phyloP scores from a whole-genome alignment of 2,797 vertebrate genomes.

The Sorex maritimensis region DNA sequence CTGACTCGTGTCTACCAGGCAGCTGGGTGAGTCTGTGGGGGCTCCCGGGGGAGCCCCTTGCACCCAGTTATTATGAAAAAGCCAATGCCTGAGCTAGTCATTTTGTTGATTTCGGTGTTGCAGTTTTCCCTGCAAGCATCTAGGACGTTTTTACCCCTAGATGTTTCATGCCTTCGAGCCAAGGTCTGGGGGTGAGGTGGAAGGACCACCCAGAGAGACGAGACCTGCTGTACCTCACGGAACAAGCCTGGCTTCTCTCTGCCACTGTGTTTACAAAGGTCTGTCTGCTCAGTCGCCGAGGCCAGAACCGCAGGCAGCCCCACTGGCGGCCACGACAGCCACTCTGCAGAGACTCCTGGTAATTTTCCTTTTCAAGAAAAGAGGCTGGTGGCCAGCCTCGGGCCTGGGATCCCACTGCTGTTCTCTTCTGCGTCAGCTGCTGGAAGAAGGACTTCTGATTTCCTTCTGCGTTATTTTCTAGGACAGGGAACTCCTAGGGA shows the following conservation, averaged over 20 bases:
- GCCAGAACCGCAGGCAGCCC: background rate
- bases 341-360: constrained; percentile 73
- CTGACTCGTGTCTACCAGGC: background rate
- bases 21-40: background rate
- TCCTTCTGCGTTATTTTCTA: constrained; percentile 57
- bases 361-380: constrained; percentile 85
- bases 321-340: background rate
- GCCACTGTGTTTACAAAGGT: constrained; percentile 50
- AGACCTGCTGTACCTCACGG: background rate
- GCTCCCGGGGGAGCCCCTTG: background rate
- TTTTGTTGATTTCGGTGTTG: background rate
- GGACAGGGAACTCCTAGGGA: constrained; percentile 46
- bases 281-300: background rate
- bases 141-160: rapidly evolving
- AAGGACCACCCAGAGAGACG: constrained; percentile 47
- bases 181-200: background rate
- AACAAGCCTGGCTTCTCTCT: background rate
- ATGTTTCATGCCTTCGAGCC: background rate
- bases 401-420: background rate
- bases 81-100: rapidly evolving
- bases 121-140: background rate
- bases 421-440: constrained; percentile 49
- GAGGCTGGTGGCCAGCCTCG: constrained; percentile 63
- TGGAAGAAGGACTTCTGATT: constrained; percentile 73
- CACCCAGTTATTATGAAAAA: rapidly evolving